Base-by-base conservation (phyloP, 2,797 vertebrate species). In the Jordanella pulchra region DNA sequence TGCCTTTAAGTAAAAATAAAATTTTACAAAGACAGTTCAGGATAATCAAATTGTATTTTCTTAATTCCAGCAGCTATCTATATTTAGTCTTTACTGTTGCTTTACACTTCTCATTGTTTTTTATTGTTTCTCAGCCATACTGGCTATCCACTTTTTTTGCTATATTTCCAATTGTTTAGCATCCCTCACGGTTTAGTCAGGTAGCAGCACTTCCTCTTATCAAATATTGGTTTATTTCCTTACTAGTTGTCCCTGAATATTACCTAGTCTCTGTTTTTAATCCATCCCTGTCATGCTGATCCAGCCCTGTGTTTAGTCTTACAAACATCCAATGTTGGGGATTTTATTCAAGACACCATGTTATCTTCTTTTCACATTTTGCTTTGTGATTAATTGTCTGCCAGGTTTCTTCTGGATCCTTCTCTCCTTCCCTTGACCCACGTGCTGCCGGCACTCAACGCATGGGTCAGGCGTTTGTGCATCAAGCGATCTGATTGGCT, bases 401-500 rank as follows among this genome's bases (percentile, higher is more conserved):
- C 35, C 13, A 7, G 35, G 60, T 44, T 44, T 25, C 23, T 63
- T 63, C 60, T 44, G 39, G 39, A 63, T 25, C n/a, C 60, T 63
- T 42, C 35, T 44, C 35, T 63, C 42, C 60, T 39, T 44, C 60
- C 60, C 39, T n/a, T 25, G 23, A 63, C 15, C 42, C 39, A 44
- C 35, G 60, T 44, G 60, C 18, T 13, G 51, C 12, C 23, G 23
- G 42, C 35, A 10, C 17, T 32, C 28, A 32, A 32, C 28, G 13
- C 12, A 0, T n/a, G 23, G 35, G 39, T 42, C 60, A 63, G 23
- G 60, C 60, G 60, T 15, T 63, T 4, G 14, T 3, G 1, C 11
- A 42, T 63, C 60, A 35, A 63, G 60, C 7, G 35, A 42, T 63
- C 23, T 63, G 23, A 63, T 63, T 63, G 39, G 60, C 39, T 44